These are phyloP conservation scores for Calliopsis andreniformis DNA, from an alignment of 1,140 invertebrate genomes.

Conservation along the genomic window DNA sequence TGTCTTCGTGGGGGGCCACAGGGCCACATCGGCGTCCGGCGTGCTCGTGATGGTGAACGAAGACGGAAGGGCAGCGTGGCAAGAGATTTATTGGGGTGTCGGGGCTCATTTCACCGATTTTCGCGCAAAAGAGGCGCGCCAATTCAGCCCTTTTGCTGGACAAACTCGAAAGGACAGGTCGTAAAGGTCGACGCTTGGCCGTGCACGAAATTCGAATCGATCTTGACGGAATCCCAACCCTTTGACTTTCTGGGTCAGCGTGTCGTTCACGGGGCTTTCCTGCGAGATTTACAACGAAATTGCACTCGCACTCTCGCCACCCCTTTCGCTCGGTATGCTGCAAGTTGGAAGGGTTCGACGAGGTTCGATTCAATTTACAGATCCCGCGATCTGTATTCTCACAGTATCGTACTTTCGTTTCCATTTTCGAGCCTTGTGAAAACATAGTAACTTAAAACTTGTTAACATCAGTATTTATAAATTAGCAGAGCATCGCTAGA, in stretches of 20 bases:
- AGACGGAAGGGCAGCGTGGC: neutral
- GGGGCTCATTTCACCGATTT: constrained; percentile 63
- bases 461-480: too few species aligned
- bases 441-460: too few species aligned
- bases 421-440: too few species aligned
- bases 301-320: constrained; percentile 32
- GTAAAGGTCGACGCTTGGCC: constrained; percentile 54
- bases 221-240: constrained; percentile 58
- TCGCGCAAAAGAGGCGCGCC: constrained; percentile 59
- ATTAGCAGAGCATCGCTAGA: too few species aligned
- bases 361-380: constrained; percentile 44
- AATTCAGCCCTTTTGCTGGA: constrained; percentile 52
- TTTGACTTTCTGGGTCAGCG: constrained; percentile 70
- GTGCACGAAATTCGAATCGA: constrained; percentile 68
- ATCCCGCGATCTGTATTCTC: constrained; percentile 23
- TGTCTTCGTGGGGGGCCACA: neutral
- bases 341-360: constrained; percentile 22
- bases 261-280: constrained; percentile 55
- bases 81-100: constrained; percentile 59
- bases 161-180: constrained; percentile 49
- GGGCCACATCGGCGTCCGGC: too few species aligned
- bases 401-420: neutral
- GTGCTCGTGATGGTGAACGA: neutral
- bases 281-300: constrained; percentile 60
- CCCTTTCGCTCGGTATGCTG: neutral